Base-by-base conservation (phyloP, 2,888 invertebrate genomes). In the Dorcus hopei region DNA sequence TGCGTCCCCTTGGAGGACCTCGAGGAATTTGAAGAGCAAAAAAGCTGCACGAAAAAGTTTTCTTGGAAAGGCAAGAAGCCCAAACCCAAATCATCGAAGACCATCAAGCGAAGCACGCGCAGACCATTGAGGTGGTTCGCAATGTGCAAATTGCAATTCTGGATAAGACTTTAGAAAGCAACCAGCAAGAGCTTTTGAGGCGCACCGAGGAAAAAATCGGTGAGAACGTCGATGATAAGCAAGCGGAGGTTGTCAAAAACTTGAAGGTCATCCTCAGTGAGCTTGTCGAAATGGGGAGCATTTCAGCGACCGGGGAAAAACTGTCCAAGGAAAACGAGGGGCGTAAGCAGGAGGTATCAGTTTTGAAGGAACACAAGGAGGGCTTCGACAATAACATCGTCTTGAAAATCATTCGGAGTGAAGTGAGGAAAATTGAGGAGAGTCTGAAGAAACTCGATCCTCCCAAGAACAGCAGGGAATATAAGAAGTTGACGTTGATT, bases 21-120 rank as follows among this genome's bases (percentile, higher is more conserved):
- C 23, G 56, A 55, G 47, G 59, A 55, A 48, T 59, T 51, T 9
- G 59, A 59, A 33, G 55, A 55, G 9, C 39, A 56, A 11, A 39
- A 9, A 23, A 19, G 8, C 26, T 59, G 26, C 43, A 56, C 3
- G 49, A 23, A 49, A 39, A 9, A 3, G 47, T 49, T 11, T 51
- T n/a, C 42, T 26, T 8, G 9, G 52, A 55, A 39, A 49, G 55
- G 9, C 41, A 38, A 33, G 33, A 49, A 14, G 38, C 52, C 9
- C 51, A 43, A 3, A n/a, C 16, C 23, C 16, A n/a, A 26, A 40
- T 16, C 7, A 38, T 50, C 16, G 43, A n/a, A n/a, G 49, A 55
- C 8, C 42, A 49, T 38, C 42, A 11, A 11, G 19, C 23, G 14
- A 14, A 14, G 14, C 14, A 14, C 14, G 14, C 14, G 14, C 14